These are phyloP conservation scores for Hemitrygon akajei DNA, from an alignment of 2,797 vertebrate genomes.

Conservation along the genomic window DNA sequence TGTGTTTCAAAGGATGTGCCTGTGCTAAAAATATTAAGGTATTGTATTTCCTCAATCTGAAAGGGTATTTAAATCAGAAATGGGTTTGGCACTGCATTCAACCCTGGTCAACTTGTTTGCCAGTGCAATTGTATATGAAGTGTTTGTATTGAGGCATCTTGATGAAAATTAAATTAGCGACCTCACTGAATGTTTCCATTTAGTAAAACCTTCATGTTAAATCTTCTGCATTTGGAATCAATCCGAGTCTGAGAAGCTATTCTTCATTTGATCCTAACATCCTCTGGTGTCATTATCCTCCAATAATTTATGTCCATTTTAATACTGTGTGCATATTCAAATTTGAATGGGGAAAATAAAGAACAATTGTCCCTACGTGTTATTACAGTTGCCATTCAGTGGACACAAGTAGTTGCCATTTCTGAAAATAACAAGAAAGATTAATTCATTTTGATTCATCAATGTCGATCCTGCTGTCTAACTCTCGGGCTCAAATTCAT, in stretches of 20 bases:
- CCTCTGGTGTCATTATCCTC: constrained; percentile 5
- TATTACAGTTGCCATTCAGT: constrained; percentile 32
- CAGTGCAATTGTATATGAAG: not conserved
- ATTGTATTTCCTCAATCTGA: not conserved
- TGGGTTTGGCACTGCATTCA: not conserved
- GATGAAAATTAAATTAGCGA: constrained; percentile 27
- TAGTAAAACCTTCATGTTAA: not conserved
- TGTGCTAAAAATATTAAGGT: not conserved
- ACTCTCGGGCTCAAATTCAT: not conserved
- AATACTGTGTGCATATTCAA: not conserved
- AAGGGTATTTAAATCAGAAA: not conserved
- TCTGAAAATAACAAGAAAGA: constrained; percentile 42
- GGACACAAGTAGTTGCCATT: constrained; percentile 41
- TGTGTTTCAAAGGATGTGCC: not conserved
- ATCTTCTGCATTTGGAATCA: constrained; percentile 22
- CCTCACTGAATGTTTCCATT: not conserved
- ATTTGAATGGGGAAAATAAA: constrained; percentile 10
- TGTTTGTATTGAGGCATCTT: not conserved
- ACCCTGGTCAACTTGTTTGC: not conserved
- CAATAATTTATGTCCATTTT: constrained; percentile 25
- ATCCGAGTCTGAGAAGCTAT: not conserved
- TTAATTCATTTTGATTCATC: constrained; percentile 41
- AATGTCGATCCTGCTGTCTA: constrained; percentile 41
- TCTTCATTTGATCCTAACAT: not conserved
- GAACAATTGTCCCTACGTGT: not conserved